Evolutionary conservation across 2,113 vertebrate species (phyloP), one percentile per base, ranked within the genome.

Genomic region (Dipodomys ordii): DNA sequence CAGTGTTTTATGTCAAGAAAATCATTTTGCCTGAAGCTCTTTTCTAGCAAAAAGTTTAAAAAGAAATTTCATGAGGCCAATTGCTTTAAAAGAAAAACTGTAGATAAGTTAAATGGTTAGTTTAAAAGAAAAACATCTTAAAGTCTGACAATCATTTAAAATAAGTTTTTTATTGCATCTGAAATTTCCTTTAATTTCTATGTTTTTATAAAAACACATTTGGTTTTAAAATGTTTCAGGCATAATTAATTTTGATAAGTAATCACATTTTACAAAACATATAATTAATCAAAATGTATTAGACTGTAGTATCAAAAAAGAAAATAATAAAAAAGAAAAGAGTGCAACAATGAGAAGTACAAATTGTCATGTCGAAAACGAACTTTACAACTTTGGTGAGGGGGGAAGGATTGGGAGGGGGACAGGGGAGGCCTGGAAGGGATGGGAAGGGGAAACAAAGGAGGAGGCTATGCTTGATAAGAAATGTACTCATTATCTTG

Each of bases 1-100:
- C 87, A 85, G 22, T 49, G 28, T 74, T 91, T 77, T 86, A 60
- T 60, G 49, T 87, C 65, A 60, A 27, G 78, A 86, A 94, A 95
- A 88, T 76, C 1, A 67, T 78, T 93, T 93, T 81, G 32, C 68
- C 62, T 89, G 39, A 57, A 87, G n/a, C 11, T 77, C 72, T 60
- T 35, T 5, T 86, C 16, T 84, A 28, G 11, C 10, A 53, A 83
- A 80, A 83, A 28, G 1, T 73, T 90, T 82, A 68, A 5, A 67
- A 92, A 79, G 15, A 83, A 86, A 71, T 72, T 81, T 35, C 12
- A 73, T 30, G 13, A 78, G 16, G 0, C 4, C 39, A 23, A 1
- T 64, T 83, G 28, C 25, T 89, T 80, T 84, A 65, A 64, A 27
- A 76, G 6, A 79, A 0, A 5, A 90, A 62, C 69, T 80, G 39